phyloP scores from a whole-genome alignment of 2,797 vertebrate genomes.

The Etheostoma nigrum region DNA sequence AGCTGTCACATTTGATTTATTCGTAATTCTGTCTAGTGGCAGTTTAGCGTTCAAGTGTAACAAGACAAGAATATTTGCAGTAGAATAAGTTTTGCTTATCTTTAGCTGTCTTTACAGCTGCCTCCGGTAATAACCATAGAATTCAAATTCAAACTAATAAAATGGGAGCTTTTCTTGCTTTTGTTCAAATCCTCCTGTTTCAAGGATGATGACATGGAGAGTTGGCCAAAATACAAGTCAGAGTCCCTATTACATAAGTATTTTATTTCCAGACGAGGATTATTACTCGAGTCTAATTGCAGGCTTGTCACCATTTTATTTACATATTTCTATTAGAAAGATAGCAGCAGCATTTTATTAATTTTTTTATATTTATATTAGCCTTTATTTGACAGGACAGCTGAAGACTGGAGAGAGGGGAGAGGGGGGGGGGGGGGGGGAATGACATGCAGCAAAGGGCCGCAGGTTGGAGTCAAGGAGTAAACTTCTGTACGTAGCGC shows the following conservation, averaged over 20 bases:
- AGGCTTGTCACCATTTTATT: constrained; percentile 18
- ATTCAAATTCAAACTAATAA: constrained; percentile 53
- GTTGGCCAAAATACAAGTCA: constrained; percentile 15
- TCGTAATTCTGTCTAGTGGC: constrained; percentile 61
- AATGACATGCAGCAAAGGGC: no score
- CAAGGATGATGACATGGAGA: constrained; percentile 9
- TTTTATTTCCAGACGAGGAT: constrained; percentile 16
- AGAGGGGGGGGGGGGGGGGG: no score
- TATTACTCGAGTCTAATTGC: background rate
- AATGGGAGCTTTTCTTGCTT: constrained; percentile 46
- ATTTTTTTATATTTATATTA: no score
- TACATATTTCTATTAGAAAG: constrained; percentile 10
- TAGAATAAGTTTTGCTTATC: constrained; percentile 70
- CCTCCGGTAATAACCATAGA: constrained; percentile 55
- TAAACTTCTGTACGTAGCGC: no score
- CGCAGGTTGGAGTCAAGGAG: no score
- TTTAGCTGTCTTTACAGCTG: constrained; percentile 55
- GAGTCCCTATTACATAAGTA: constrained; percentile 9
- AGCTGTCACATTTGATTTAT: constrained; percentile 68
- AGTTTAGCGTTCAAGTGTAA: constrained; percentile 45
- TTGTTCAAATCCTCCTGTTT: constrained; percentile 45
- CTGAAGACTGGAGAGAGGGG: no score
- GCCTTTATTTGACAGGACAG: no score
- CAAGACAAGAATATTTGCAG: constrained; percentile 58
- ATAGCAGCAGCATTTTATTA: background rate